Base-by-base conservation (phyloP, 2,797 vertebrate species). In the Sebastes elongatus region DNA sequence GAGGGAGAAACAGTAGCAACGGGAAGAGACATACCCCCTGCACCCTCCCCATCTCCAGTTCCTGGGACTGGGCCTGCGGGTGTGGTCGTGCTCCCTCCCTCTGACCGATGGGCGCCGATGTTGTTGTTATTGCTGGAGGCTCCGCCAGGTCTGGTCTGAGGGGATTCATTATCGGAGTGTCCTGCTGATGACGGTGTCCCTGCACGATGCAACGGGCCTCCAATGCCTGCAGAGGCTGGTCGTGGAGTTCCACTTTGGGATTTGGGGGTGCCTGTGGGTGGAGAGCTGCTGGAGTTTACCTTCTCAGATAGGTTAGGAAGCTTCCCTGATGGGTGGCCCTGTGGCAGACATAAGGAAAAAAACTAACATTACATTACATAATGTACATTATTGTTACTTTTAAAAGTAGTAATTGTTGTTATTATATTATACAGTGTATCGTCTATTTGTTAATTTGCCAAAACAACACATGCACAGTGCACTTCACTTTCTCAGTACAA, bases 241-340 rank as follows among this genome's bases (percentile, higher is more conserved):
- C 86, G 5, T 63, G 95, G 88, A 81, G 95, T 96, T 78, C 94
- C 95, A 57, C 94, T 95, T 90, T 98, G 97, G 64, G 97, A 96
- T 92, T 98, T 97, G 0, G 97, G 97, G 64, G 97, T 97, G 78
- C 94, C 96, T 35, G 92, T 95, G n/a, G 97, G 94, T 2, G 97
- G 96, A 35, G 97, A 96, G 86, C 92, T 95, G 88, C 96, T 91
- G n/a, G 96, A 96, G 79, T 91, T 95, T 27, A 96, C 89, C 7
- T 97, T 96, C 76, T 98, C 98, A 1, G 95, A 87, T n/a, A 96
- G 87, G 18, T 92, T 96, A 52, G 96, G 89, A 76, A 95, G 94
- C 94, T 98, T 98, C 90, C 90, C 94, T 89, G 91, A 63, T 78
- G 84, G 14, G 79, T 90, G 86, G 76, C 91, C 90, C 95, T 96